A percentile compares a stretch with the other conserved stretches of the same genome.
Evolutionary conservation across 2,113 vertebrate species (phyloP).

Genomic region (Lampris incognitus): DNA sequence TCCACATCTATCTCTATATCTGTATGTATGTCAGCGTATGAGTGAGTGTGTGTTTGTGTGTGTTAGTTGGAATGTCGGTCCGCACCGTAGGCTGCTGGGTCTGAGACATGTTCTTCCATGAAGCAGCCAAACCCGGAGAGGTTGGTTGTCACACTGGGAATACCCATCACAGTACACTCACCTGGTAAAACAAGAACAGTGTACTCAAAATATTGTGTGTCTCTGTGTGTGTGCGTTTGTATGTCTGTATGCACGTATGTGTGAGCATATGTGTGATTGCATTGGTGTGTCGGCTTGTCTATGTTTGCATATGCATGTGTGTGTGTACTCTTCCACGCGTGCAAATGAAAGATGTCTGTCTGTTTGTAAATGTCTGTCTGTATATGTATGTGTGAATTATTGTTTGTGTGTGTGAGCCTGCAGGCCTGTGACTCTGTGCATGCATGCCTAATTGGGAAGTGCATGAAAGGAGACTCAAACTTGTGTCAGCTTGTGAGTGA

Average conservation of each 20-base stretch:
- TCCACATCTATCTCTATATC: too few species aligned
- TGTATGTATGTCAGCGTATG: not conserved
- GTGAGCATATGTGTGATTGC: too few species aligned
- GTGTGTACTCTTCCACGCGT: not conserved
- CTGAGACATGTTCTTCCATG: conserved; percentile 95
- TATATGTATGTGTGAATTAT: not conserved
- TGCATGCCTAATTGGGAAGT: too few species aligned
- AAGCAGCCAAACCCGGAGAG: conserved; percentile 98
- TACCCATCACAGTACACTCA: conserved; percentile 98
- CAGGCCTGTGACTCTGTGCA: not conserved
- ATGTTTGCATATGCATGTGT: not conserved
- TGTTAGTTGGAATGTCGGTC: conserved; percentile 3
- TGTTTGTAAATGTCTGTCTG: too few species aligned
- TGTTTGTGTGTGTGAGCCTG: conserved; percentile 1
- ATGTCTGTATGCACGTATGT: not conserved
- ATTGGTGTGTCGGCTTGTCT: too few species aligned
- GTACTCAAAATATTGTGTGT: not conserved
- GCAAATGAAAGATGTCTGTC: too few species aligned
- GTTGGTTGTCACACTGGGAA: conserved; percentile 98
- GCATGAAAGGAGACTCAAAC: too few species aligned
- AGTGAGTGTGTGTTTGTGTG: not conserved
- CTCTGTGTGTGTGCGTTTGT: not conserved
- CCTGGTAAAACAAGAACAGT: conserved; percentile 78
- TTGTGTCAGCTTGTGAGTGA: too few species aligned
- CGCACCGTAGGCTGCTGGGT: conserved; percentile 93